A percentile compares a stretch with the other conserved stretches of the same genome.
Conservation (phyloP, 2,113 vertebrate genomes). For the Tupaia chinensis region DNA sequence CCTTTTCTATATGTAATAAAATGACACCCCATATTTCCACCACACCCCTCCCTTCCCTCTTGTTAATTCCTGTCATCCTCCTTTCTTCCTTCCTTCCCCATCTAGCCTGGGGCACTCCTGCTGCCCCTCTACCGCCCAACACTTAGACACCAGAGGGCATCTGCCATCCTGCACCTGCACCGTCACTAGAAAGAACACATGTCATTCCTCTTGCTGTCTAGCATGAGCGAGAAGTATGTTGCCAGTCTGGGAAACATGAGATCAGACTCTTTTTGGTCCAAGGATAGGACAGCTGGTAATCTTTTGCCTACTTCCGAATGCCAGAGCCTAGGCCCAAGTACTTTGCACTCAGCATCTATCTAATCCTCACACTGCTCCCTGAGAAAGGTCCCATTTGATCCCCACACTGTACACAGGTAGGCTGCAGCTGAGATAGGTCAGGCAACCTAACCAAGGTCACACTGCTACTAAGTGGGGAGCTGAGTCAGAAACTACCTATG, state of each 20-base stretch:
- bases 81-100: background rate
- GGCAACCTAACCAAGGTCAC: background rate
- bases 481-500: accelerated
- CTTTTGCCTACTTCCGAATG: background rate
- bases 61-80: background rate
- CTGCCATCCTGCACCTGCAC: background rate
- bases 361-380: background rate
- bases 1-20: background rate
- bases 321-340: background rate
- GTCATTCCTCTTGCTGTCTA: background rate
- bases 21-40: background rate
- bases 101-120: background rate
- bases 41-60: background rate
- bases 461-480: accelerated
- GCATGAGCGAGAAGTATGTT: background rate
- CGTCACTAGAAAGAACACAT: background rate
- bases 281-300: background rate
- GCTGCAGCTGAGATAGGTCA: background rate
- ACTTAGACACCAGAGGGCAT: accelerated
- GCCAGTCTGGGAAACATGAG: background rate
- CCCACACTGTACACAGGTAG: background rate
- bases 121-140: accelerated
- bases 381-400: background rate
- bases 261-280: background rate
- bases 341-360: background rate